These are phyloP conservation scores for Fulica atra DNA, from an alignment of 2,113 vertebrate species.

Conservation along the genomic window DNA sequence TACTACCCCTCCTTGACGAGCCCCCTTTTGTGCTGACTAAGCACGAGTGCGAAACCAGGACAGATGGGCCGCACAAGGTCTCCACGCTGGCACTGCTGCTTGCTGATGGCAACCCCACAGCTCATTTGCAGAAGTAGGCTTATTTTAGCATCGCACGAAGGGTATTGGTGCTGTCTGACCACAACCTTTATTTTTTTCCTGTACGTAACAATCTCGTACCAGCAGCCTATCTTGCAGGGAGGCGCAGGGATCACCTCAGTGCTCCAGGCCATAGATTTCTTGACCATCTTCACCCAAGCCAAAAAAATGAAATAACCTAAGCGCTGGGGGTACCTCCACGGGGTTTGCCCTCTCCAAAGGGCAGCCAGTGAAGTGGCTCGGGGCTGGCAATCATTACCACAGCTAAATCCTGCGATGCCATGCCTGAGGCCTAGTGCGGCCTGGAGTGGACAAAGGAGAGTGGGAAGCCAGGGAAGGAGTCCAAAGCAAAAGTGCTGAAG, in stretches of 20 bases:
- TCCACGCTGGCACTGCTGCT: rapidly evolving
- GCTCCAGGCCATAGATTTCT: not conserved
- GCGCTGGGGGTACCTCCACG: rapidly evolving
- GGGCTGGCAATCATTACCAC: not conserved
- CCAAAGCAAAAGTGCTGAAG: not conserved
- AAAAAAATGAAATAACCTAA: not conserved
- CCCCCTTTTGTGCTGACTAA: too few relatives aligned
- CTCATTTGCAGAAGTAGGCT: not conserved
- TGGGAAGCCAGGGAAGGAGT: not conserved
- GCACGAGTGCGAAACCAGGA: too few relatives aligned
- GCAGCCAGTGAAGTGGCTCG: rapidly evolving
- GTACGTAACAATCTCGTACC: too few relatives aligned
- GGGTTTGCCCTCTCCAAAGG: not conserved
- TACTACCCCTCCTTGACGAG: too few relatives aligned
- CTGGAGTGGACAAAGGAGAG: not conserved
- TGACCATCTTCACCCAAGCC: not conserved
- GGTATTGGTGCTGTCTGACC: not conserved
- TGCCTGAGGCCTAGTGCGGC: not conserved
- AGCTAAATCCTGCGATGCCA: not conserved
- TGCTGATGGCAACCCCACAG: not conserved
- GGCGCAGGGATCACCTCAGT: not conserved
- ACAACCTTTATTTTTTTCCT: not conserved
- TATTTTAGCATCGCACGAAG: not conserved
- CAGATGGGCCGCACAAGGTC: not conserved
- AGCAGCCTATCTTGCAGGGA: rapidly evolving